Evolutionary conservation across 1,140 invertebrate species (phyloP).

Genomic region (Leptonema lineaticorne): DNA sequence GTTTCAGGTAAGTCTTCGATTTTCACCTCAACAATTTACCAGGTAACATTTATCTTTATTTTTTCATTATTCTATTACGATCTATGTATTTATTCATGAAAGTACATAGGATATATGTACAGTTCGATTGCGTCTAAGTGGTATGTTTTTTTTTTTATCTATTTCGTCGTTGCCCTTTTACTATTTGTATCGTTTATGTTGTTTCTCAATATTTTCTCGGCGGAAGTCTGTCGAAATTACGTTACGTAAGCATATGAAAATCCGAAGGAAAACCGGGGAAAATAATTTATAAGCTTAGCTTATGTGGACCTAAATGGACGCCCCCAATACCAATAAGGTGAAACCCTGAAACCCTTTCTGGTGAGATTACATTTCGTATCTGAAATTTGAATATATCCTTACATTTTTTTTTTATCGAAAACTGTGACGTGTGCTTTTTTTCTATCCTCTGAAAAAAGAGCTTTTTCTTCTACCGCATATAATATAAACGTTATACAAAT

Average conservation of each 20-base stretch:
- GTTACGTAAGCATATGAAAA: constrained; percentile 19
- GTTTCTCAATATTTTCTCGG: background rate
- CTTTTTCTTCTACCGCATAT: too few species aligned
- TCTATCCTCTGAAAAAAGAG: too few species aligned
- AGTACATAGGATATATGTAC: too few species aligned
- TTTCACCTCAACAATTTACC: too few species aligned
- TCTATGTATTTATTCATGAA: too few species aligned
- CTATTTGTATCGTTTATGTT: constrained; percentile 12
- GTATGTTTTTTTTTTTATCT: too few species aligned
- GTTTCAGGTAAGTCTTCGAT: too few species aligned
- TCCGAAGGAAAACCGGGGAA: constrained; percentile 14
- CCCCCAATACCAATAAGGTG: constrained; percentile 40
- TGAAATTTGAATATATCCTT: background rate
- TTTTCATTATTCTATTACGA: too few species aligned
- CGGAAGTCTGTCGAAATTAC: constrained; percentile 19
- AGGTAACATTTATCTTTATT: too few species aligned
- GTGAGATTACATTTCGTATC: constrained; percentile 36
- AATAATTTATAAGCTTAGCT: constrained; percentile 30
- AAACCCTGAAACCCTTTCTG: constrained; percentile 22
- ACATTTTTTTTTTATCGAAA: background rate
- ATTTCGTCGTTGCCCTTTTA: too few species aligned
- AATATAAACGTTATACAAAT: too few species aligned
- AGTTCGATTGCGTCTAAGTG: too few species aligned
- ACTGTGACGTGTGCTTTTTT: background rate
- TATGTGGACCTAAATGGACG: constrained; percentile 29